These are phyloP conservation scores for Mythimna ferrago DNA, from an alignment of 2,888 invertebrate genomes.

Conservation along the genomic window DNA sequence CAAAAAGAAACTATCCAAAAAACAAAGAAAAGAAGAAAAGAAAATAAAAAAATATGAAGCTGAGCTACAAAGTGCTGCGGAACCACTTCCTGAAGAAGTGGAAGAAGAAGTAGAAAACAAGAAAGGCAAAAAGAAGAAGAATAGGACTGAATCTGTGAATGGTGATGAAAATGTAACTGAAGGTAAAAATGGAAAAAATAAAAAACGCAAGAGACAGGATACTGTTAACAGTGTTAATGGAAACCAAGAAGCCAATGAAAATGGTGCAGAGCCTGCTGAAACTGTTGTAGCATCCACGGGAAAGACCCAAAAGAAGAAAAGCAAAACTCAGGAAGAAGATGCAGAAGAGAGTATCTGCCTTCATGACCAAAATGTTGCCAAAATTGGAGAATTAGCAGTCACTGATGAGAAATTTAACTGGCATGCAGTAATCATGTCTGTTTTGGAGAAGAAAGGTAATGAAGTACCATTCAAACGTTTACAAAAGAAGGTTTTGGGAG, in stretches of 20 bases:
- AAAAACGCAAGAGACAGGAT: slow-evolving; percentile 85
- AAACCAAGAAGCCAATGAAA: slow-evolving; percentile 64
- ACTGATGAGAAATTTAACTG: slow-evolving; percentile 86
- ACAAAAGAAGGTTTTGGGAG: slow-evolving; percentile 93
- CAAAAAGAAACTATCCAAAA: slow-evolving; percentile 81
- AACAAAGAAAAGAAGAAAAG: slow-evolving; percentile 87
- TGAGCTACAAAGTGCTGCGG: slow-evolving; percentile 82
- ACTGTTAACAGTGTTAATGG: slow-evolving; percentile 79
- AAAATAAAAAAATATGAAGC: slow-evolving; percentile 87
- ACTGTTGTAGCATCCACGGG: slow-evolving; percentile 66
- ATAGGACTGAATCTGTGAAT: slow-evolving; percentile 77
- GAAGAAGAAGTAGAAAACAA: slow-evolving; percentile 74
- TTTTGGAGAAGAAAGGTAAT: slow-evolving; percentile 90
- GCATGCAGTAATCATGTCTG: slow-evolving; percentile 87
- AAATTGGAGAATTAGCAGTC: slow-evolving; percentile 77
- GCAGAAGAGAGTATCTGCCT: slow-evolving; percentile 82
- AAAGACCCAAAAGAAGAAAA: slow-evolving; percentile 81
- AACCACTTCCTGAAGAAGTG: slow-evolving; percentile 71
- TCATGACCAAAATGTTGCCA: slow-evolving; percentile 87
- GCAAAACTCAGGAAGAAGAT: slow-evolving; percentile 77
- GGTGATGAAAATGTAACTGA: slow-evolving; percentile 73
- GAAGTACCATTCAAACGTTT: slow-evolving; percentile 94
- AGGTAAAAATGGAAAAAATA: slow-evolving; percentile 76
- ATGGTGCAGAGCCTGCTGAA: slow-evolving; percentile 55
- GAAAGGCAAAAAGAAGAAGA: slow-evolving; percentile 86